These are phyloP conservation scores for Eutrigla gurnardus DNA, from an alignment of 2,797 vertebrate species.

Conservation along the genomic window DNA sequence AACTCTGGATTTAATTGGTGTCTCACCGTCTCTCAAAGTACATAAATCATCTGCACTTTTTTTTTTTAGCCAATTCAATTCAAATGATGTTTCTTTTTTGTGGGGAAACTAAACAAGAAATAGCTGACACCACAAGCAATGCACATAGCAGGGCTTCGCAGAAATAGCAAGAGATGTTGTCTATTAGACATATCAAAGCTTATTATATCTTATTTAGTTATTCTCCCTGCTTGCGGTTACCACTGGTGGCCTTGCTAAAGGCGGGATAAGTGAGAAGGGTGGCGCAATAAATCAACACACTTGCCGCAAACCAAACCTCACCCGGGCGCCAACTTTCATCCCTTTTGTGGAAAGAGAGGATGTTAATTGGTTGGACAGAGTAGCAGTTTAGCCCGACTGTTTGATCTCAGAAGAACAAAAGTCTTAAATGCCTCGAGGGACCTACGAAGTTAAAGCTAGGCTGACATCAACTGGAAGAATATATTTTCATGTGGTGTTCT, in stretches of 20 bases:
- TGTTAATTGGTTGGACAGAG: constrained; percentile 68
- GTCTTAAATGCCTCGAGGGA: constrained; percentile 49
- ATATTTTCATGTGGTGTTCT: constrained; percentile 25
- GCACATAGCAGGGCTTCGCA: neutral
- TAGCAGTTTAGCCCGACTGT: constrained; percentile 51
- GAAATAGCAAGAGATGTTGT: constrained; percentile 2
- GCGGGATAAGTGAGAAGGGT: constrained; percentile 41
- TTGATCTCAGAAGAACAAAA: constrained; percentile 62
- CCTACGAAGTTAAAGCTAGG: constrained; percentile 31
- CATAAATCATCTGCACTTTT: constrained; percentile 35
- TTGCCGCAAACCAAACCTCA: constrained; percentile 60
- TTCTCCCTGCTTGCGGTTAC: constrained; percentile 33
- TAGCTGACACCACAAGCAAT: neutral
- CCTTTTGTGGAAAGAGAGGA: constrained; percentile 34
- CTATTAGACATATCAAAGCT: constrained; percentile 33
- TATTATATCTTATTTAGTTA: constrained; percentile 28
- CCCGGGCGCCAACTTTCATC: constrained; percentile 65
- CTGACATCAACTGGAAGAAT: constrained; percentile 40
- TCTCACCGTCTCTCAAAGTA: constrained; percentile 20
- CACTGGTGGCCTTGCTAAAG: constrained; percentile 48
- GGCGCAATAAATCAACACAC: constrained; percentile 53
- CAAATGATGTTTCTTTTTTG: constrained; percentile 3
- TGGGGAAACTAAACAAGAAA: neutral
- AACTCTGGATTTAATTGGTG: constrained; percentile 39
- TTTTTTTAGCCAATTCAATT: constrained; percentile 34